Evolutionary conservation across 2,888 invertebrate species (phyloP), one percentile per base, ranked within the genome.

Genomic region (Trichacis sp.): DNA sequence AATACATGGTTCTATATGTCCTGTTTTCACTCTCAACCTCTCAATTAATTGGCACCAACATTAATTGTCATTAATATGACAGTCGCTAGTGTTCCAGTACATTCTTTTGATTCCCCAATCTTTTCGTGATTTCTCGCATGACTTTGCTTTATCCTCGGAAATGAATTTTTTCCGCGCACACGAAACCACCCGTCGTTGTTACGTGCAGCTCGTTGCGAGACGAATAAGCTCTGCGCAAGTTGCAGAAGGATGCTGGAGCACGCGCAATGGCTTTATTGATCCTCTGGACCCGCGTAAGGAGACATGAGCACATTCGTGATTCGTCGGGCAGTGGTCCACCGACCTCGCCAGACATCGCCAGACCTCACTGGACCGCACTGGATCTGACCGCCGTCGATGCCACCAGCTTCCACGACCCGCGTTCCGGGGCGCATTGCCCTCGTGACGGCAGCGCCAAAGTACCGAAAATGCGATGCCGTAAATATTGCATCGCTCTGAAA

Each of bases 321-420:
- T 69, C 69, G 66, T 71, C 75, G 73, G 74, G 77, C 79, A 81
- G 81, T 81, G 81, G 80, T 81, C 80, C 79, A 77, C 74, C 71
- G 78, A 75, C 79, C 75, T 77, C 73, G 74, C 8, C 73, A n/a
- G n/a, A n/a, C n/a, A n/a, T n/a, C n/a, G n/a, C n/a, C n/a, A n/a
- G n/a, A n/a, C n/a, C n/a, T n/a, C n/a, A n/a, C n/a, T n/a, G n/a
- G n/a, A n/a, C n/a, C n/a, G n/a, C n/a, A n/a, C n/a, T n/a, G n/a
- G n/a, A n/a, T n/a, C n/a, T n/a, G n/a, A n/a, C n/a, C n/a, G 65
- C 76, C 72, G 67, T 66, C 69, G 33, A 79, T 75, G 75, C 73
- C 72, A 76, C 69, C 72, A 70, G 71, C 72, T 45, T 66, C 51
- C 52, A 50, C 49, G 45, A 42, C 55, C 49, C 74, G 24, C 51